Evolutionary conservation across 2,888 invertebrate species (phyloP), one percentile per base, ranked within the genome.

Genomic region (Agriopis leucophaearia): DNA sequence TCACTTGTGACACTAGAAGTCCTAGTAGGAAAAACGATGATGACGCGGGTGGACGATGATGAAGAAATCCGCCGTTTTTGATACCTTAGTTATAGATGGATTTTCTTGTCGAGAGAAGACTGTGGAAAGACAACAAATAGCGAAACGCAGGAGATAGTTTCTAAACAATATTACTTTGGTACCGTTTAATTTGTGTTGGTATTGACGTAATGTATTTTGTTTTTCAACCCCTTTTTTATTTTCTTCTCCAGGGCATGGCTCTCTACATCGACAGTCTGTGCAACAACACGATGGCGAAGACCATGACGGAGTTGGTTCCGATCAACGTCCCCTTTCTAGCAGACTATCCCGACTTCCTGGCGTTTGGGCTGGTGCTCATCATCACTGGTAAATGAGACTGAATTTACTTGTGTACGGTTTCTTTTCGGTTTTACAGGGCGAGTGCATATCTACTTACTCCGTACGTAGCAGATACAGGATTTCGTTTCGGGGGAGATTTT

Each of bases 341-440:
- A 0, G 90, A 95, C 0, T 97, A 97, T 86, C 97, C 97, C 6
- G 97, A 97, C 82, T 95, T 97, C 78, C 96, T 97, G 74, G 97
- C 97, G 0, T 96, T 97, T 78, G 94, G 91, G 0, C 87, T 97
- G 8, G 96, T 97, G 0, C 75, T 97, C 13, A 77, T 96, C 6
- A 96, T 97, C 72, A 96, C 97, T 63, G 88, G 97, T 97, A 81
- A 44, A 36, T 50, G 0, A 18, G 3, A 42, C 8, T 42, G 13
- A 47, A 45, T 16, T 38, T 54, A 36, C 36, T 38, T 16, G 6
- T 0, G 35, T n/a, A 27, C 27, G 0, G 3, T 44, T 44, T 6
- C 44, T n/a, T 44, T 44, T 44, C n/a, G 44, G n/a, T 44, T 6
- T 42, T 1, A 42, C 42, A 8, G 42, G 42, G 42, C 8, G 10